Base-by-base conservation (phyloP, 1,140 invertebrate species). In the Drosophila baimaii region DNA sequence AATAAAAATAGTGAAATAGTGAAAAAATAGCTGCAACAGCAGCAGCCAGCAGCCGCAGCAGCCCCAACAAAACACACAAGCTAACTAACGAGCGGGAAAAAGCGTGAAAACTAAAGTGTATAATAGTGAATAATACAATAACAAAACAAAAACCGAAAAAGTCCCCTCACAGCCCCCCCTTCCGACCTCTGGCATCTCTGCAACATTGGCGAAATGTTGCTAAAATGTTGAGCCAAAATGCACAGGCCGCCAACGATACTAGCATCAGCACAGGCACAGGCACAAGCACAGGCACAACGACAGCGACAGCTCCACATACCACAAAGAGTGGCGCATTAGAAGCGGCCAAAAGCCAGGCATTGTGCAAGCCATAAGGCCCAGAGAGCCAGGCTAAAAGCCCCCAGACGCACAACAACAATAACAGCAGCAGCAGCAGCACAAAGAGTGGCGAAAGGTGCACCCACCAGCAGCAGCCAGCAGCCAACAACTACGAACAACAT, bases 1-100 rank as follows among this genome's bases (percentile, higher is more conserved):
- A 89, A 85, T 89, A 90, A 90, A 89, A 89, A 89, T 83, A 81
- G 85, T 89, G 84, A 89, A n/a, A n/a, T n/a, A n/a, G n/a, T n/a
- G n/a, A n/a, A n/a, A 90, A 90, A 89, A 89, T 90, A 89, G 90
- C 84, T 85, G 89, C 61, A 64, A 57, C 39, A 33, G 25, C 46
- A 51, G 27, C 55, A 49, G 31, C 33, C 41, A 59, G 29, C 31
- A 63, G 23, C 43, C 25, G 23, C 54, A 70, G 37, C 47, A 63
- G 21, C 23, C 23, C 9, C 47, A 51, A 29, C 25, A 31, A 51
- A 31, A 19, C 47, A 61, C 69, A 69, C 69, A 25, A 62, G 21
- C 33, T 35, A 52, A 12, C 46, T 35, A 35, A 52, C 49, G 43
- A 55, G 54, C 70, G 77, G 59, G 39, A 78, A 78, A 79, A 64